A percentile compares a stretch with the other conserved stretches of the same genome.
phyloP scores from a whole-genome alignment of 1,140 invertebrate genomes.

The Drosophila sulfurigaster region DNA sequence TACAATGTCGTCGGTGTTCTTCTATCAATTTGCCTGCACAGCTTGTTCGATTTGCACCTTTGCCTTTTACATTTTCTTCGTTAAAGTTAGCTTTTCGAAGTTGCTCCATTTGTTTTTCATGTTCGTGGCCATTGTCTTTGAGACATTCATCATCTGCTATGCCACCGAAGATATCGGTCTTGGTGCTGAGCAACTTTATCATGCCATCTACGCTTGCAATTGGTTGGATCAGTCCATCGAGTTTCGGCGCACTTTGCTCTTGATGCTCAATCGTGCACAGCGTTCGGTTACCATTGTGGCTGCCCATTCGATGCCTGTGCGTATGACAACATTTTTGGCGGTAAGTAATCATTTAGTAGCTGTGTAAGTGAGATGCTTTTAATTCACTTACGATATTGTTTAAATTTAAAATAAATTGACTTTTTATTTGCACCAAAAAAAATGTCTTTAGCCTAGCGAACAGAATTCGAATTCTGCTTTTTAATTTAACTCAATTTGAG shows the following conservation, averaged over 20 bases:
- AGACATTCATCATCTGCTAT: constrained; percentile 66
- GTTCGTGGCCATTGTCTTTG: constrained; percentile 39
- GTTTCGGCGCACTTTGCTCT: constrained; percentile 51
- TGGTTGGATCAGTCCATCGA: constrained; percentile 60
- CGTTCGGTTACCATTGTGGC: constrained; percentile 44
- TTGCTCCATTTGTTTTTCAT: constrained; percentile 34
- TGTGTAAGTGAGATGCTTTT: too few species aligned
- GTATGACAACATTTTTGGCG: constrained; percentile 54
- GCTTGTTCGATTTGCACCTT: constrained; percentile 51
- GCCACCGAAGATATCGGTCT: constrained; percentile 52
- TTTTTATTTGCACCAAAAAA: too few species aligned
- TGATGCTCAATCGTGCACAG: constrained; percentile 63
- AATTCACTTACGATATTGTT: too few species aligned
- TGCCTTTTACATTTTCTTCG: constrained; percentile 51
- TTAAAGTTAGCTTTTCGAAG: constrained; percentile 25
- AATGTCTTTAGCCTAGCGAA: too few species aligned
- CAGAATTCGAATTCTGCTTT: too few species aligned
- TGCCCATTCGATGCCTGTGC: constrained; percentile 49
- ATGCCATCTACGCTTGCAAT: constrained; percentile 62
- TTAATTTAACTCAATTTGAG: too few species aligned
- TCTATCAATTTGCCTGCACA: constrained; percentile 68
- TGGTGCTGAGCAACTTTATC: constrained; percentile 42
- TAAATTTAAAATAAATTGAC: too few species aligned
- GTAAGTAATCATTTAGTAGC: constrained; percentile 30
- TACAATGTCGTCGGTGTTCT: constrained; percentile 48